Base-by-base conservation (phyloP, 1,140 invertebrate genomes). In the Drosophila takahashii region DNA sequence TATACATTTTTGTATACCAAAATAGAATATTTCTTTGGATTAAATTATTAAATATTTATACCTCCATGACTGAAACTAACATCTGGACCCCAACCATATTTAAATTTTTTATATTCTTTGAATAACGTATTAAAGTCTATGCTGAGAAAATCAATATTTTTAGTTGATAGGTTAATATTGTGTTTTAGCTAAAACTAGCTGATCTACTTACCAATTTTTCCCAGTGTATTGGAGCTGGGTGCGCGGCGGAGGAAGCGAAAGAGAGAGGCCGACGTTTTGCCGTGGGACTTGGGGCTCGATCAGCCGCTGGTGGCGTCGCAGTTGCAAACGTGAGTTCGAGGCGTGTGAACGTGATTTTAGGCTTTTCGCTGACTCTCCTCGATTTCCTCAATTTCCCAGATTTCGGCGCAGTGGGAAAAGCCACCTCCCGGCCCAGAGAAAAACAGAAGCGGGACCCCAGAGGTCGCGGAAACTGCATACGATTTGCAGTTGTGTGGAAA, bases 311-410 rank as follows among this genome's bases (percentile, higher is more conserved):
- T 65, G 54, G 53, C 65, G 73, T 58, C 67, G 77, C 90, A 91
- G 90, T 91, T 91, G 90, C 79, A 84, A 86, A 77, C 90, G 90
- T 84, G 90, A 91, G 85, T 79, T 74, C 81, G 78, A 86, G 83
- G 90, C 90, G 90, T 91, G 90, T 90, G 83, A 91, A 91, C 90
- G 89, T 90, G 83, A 90, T 84, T 90, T 89, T 73, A 16, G 51
- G 44, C 47, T 52, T 52, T 52, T 45, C 26, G 45, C 26, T 48
- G 47, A 22, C 27, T 65, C 39, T 59, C 34, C 53, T 58, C 41
- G 61, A 29, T 69, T 69, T 54, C 50, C 53, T 58, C 41, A 48
- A 29, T 69, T 69, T 54, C 50, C 65, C 26, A 42, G n/a, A 34
- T 39, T 58, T 50, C 18, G 26, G 50, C 44, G 65, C 66, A 54